Evolutionary conservation across 30 jellyfish, hydroid and myxozoan genomes (phyloP).

Genomic region (Sanderia malayensis): DNA sequence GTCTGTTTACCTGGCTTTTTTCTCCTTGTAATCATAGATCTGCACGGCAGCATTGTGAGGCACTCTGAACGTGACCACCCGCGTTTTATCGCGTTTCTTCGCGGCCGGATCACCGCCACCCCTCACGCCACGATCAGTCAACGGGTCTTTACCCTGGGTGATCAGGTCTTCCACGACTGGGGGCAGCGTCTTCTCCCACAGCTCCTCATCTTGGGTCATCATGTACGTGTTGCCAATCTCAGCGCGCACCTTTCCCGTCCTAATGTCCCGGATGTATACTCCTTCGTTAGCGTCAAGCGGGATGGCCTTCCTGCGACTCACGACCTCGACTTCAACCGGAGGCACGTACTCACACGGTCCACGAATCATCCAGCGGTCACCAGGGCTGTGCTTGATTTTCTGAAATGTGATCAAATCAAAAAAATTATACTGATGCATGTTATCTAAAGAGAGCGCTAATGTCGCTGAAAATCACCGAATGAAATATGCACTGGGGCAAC

Average conservation of each 20-base stretch:
- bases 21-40: constrained; percentile 93
- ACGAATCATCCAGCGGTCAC: constrained; percentile 98
- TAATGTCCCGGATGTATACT: constrained; percentile 86
- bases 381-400: constrained; percentile 73
- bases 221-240: constrained; percentile 93
- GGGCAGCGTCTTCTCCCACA: constrained; percentile 90
- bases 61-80: constrained; percentile 87
- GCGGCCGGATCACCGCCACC: constrained; percentile 28
- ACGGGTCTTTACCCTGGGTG: constrained; percentile 86
- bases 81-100: constrained; percentile 79
- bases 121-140: constrained; percentile 85
- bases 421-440: no score
- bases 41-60: constrained; percentile 98
- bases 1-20: constrained; percentile 97
- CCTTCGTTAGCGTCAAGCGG: constrained; percentile 99
- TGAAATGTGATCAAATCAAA: no score
- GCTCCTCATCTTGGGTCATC: constrained; percentile 93
- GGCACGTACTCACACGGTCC: constrained; percentile 99
- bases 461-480: no score
- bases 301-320: constrained; percentile 81
- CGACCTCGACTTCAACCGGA: constrained; percentile 97
- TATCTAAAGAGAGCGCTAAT: no score
- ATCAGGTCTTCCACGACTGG: constrained; percentile 97
- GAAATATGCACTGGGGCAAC: no score
- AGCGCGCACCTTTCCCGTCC: constrained; percentile 94